A percentile compares a stretch with the other conserved stretches of the same genome.
Evolutionary conservation across 2,797 vertebrate genomes (phyloP).

Genomic region (Percopsis omiscomaycus): DNA sequence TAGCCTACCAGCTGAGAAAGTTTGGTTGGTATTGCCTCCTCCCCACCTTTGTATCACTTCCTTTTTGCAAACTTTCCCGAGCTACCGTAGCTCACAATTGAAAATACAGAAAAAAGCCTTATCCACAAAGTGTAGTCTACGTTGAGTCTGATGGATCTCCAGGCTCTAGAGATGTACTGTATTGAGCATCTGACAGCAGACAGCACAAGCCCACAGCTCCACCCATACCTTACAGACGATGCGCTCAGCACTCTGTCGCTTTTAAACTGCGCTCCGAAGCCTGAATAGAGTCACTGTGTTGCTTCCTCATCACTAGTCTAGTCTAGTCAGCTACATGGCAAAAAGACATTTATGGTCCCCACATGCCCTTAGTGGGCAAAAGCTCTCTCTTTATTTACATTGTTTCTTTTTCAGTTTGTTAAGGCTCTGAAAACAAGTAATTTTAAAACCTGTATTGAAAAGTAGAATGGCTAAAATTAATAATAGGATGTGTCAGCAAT

Average conservation of each 20-base stretch:
- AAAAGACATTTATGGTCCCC: constrained; percentile 48
- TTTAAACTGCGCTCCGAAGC: constrained; percentile 30
- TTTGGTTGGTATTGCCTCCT: constrained; percentile 30
- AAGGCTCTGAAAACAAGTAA: not conserved
- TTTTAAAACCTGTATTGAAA: not conserved
- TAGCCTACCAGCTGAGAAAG: constrained; percentile 33
- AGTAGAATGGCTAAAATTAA: too few species aligned
- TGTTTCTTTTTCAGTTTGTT: constrained; percentile 2
- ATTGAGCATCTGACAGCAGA: constrained; percentile 25
- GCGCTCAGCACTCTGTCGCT: constrained; percentile 33
- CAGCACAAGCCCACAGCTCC: constrained; percentile 34
- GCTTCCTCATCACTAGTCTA: constrained; percentile 72
- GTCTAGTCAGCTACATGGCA: constrained; percentile 63
- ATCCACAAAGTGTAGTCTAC: constrained; percentile 31
- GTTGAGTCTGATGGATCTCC: constrained; percentile 23
- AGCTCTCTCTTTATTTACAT: not conserved
- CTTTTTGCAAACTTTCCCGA: constrained; percentile 25
- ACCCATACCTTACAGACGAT: constrained; percentile 53
- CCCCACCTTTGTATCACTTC: constrained; percentile 27
- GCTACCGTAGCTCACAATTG: not conserved
- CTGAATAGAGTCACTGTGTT: constrained; percentile 69
- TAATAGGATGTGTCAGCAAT: not conserved
- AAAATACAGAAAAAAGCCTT: constrained; percentile 14
- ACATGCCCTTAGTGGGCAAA: constrained; percentile 41
- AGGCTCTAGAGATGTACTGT: constrained; percentile 1